Percentiles rank a stretch among this genome's conserved stretches.
Conservation (phyloP, 2,888 invertebrate genomes). For the Drosophila vallismaia region DNA sequence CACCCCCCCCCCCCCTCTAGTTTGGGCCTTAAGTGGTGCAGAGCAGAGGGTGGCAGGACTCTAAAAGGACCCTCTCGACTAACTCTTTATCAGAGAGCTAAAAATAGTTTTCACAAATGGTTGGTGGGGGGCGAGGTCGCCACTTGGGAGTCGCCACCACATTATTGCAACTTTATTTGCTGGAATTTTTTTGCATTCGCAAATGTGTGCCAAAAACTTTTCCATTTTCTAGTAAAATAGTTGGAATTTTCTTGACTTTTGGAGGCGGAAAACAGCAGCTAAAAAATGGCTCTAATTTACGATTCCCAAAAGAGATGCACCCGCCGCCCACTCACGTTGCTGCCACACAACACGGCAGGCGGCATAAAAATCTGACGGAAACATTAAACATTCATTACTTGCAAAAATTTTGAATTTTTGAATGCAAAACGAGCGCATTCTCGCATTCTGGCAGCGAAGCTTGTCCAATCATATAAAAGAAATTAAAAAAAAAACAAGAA, state of each 20-base stretch:
- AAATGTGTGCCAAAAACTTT: conserved; percentile 7
- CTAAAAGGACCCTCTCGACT: neutral
- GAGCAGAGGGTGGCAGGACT: no score
- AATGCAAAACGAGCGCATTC: conserved; percentile 73
- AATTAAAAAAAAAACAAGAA: conserved; percentile 2
- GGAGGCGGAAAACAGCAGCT: no score
- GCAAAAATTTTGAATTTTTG: conserved; percentile 54
- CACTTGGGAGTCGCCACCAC: conserved; percentile 30
- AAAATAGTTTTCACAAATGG: conserved; percentile 35
- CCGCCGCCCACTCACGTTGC: conserved; percentile 20
- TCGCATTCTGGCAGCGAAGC: conserved; percentile 36
- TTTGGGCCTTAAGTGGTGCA: no score
- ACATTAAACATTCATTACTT: conserved; percentile 79
- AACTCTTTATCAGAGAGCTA: conserved; percentile 46
- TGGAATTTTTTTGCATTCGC: conserved; percentile 1
- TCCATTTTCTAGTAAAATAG: neutral
- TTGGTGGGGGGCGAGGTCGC: conserved; percentile 1
- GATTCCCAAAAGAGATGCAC: neutral
- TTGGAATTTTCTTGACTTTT: no score
- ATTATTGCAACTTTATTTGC: conserved; percentile 30
- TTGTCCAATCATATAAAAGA: conserved; percentile 57
- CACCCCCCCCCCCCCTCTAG: no score
- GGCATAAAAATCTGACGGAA: conserved; percentile 57
- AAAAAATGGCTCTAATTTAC: neutral
- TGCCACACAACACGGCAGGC: neutral